These are phyloP conservation scores for Drosophila ogumai DNA, from an alignment of 1,140 invertebrate species.

Conservation along the genomic window DNA sequence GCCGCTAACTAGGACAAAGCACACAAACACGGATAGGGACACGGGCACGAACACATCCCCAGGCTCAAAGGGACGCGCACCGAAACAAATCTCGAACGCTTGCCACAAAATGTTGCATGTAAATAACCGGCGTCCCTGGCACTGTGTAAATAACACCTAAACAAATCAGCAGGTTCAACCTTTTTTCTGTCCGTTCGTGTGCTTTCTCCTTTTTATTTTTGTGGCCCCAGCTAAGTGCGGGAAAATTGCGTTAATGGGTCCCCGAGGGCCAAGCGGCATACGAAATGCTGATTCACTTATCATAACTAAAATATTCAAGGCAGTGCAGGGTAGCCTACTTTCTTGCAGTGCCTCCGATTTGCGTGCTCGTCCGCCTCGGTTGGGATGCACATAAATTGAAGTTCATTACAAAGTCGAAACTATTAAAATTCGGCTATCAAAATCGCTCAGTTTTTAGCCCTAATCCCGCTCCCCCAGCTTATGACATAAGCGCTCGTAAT, in stretches of 20 bases:
- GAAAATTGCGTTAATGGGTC: constrained; percentile 53
- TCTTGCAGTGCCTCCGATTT: constrained; percentile 6
- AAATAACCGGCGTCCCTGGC: constrained; percentile 21
- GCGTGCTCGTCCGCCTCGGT: not conserved
- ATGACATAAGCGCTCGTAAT: constrained; percentile 51
- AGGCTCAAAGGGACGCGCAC: constrained; percentile 1
- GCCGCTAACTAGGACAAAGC: constrained; percentile 68
- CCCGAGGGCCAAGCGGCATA: constrained; percentile 6
- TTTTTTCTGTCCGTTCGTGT: constrained; percentile 14
- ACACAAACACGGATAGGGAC: constrained; percentile 21
- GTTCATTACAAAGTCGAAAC: constrained; percentile 43
- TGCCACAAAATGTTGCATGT: constrained; percentile 41
- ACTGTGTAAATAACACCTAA: constrained; percentile 45
- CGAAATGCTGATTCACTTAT: constrained; percentile 29
- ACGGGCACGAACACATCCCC: constrained; percentile 20
- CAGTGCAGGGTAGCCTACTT: constrained; percentile 25
- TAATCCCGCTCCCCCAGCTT: no score
- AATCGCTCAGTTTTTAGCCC: not conserved
- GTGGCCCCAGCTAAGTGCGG: constrained; percentile 16
- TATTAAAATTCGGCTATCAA: constrained; percentile 19
- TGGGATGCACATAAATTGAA: constrained; percentile 66
- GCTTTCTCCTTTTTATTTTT: not conserved
- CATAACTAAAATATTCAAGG: constrained; percentile 43
- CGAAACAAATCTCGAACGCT: constrained; percentile 22
- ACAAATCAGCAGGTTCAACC: constrained; percentile 29